Conservation (phyloP, 2,888 invertebrate species). For the Baccha elongata region DNA sequence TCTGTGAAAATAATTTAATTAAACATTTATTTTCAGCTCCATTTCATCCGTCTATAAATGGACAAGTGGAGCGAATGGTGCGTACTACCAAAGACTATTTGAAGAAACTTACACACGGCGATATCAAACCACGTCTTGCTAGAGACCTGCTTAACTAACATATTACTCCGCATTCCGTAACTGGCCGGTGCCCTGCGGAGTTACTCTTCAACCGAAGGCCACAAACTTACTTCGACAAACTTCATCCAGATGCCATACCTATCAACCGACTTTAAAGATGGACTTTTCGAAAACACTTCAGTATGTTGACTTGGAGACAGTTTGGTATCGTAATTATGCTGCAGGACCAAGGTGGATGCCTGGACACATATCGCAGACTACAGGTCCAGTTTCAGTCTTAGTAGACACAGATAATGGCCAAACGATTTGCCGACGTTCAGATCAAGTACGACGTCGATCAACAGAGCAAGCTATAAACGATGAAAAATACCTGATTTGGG, state of each 20-base stretch:
- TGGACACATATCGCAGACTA: slow-evolving; percentile 12
- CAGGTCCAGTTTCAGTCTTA: slow-evolving; percentile 1
- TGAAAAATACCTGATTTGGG: background rate
- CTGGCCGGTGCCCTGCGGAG: slow-evolving; percentile 4
- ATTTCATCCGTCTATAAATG: slow-evolving; percentile 30
- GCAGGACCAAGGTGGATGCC: slow-evolving; percentile 9
- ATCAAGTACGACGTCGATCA: slow-evolving; percentile 21
- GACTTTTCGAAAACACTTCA: background rate
- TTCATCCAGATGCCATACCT: slow-evolving; percentile 32
- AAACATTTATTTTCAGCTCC: slow-evolving; percentile 31
- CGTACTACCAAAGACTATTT: slow-evolving; percentile 14
- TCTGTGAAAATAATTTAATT: slow-evolving; percentile 1
- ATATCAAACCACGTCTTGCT: slow-evolving; percentile 3
- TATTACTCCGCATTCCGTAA: slow-evolving; percentile 2
- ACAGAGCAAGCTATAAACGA: background rate
- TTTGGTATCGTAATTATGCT: slow-evolving; percentile 32
- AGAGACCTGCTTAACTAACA: slow-evolving; percentile 6
- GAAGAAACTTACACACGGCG: slow-evolving; percentile 8
- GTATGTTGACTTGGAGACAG: background rate
- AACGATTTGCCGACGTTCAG: slow-evolving; percentile 17
- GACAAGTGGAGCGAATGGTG: slow-evolving; percentile 20
- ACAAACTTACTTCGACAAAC: slow-evolving; percentile 17
- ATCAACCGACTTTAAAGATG: background rate
- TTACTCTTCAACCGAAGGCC: slow-evolving; percentile 1
- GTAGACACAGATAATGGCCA: slow-evolving; percentile 12